Base-by-base conservation (phyloP, 2,113 vertebrate species). In the Pristiophorus japonicus region DNA sequence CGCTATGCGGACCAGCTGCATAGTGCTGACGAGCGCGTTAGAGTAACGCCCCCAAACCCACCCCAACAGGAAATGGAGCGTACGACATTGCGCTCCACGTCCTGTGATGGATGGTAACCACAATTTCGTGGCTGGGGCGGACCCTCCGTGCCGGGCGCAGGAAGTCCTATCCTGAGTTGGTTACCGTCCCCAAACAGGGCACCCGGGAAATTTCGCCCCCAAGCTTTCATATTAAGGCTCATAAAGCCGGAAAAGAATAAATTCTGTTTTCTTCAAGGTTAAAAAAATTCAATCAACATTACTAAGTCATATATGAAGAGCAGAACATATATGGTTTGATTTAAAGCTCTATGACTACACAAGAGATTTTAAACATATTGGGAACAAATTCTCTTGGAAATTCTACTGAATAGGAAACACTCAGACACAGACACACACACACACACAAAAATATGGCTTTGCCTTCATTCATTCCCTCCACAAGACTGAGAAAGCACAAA, bases 381-480 rank as follows among this genome's bases (percentile, higher is more conserved):
- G 3, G 22, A 30, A 10, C 8, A 63, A n/a, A 63, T 16, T 8
- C 14, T 88, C 20, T 45, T 27, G 65, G 65, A 45, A 22, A 94
- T 94, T 22, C 63, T 66, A 8, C 42, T 27, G 20, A 12, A 45
- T 47, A 27, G 0, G 42, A 59, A 4, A 66, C 42, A 11, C 22
- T 4, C 92, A 45, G 3, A 67, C 11, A 14, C 92, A 67, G 2
- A 51, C 51, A n/a, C n/a, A n/a, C 12, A 1, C 92, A 47, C 3
- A 45, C 0, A 30, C 38, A 27, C 38, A 94, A n/a, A n/a, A n/a
- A 62, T 20, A 91, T 59, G 51, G 34, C 30, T 27, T 47, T 7
- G 7, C 38, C 14, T 94, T 94, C 92, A 91, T 45, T 92, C 65
- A 94, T 47, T 94, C 24, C 42, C 24, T 94, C 45, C 42, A 94